These are phyloP conservation scores for Scalopus aquaticus DNA, from an alignment of 2,113 vertebrate genomes.

Conservation along the genomic window DNA sequence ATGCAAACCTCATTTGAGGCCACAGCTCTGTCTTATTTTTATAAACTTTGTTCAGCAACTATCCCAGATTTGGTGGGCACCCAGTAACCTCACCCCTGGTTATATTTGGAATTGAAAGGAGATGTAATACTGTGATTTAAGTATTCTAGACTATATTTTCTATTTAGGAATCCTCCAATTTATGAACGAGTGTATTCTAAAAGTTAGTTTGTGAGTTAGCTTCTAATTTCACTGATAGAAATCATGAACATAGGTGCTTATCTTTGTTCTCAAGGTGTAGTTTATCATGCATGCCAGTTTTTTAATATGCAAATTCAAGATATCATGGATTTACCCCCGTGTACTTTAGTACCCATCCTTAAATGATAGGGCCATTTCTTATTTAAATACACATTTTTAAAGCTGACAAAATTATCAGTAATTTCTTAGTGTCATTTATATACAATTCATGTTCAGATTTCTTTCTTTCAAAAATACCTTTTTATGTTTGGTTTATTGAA, in stretches of 20 bases:
- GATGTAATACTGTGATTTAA: background rate
- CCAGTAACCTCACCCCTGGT: background rate
- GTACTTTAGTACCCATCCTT: background rate
- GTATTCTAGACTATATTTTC: background rate
- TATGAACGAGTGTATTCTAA: background rate
- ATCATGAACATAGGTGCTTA: background rate
- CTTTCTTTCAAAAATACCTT: constrained; percentile 12
- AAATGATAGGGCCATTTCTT: background rate
- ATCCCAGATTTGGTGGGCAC: background rate
- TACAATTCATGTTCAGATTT: background rate
- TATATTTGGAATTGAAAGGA: background rate
- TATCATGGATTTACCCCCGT: background rate
- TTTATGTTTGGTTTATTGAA: constrained; percentile 16
- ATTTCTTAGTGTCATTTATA: constrained; percentile 15
- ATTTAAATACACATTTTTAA: background rate
- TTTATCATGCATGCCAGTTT: background rate
- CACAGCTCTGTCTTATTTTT: background rate
- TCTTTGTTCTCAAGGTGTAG: background rate
- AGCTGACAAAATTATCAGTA: background rate
- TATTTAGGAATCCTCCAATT: background rate
- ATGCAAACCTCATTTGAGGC: constrained; percentile 24
- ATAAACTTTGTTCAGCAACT: background rate
- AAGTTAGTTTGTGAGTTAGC: constrained; percentile 23
- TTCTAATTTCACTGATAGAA: constrained; percentile 26
- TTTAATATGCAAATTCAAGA: background rate